Conservation (phyloP, 1,140 invertebrate genomes). For the Dendroctonus ponderosae region DNA sequence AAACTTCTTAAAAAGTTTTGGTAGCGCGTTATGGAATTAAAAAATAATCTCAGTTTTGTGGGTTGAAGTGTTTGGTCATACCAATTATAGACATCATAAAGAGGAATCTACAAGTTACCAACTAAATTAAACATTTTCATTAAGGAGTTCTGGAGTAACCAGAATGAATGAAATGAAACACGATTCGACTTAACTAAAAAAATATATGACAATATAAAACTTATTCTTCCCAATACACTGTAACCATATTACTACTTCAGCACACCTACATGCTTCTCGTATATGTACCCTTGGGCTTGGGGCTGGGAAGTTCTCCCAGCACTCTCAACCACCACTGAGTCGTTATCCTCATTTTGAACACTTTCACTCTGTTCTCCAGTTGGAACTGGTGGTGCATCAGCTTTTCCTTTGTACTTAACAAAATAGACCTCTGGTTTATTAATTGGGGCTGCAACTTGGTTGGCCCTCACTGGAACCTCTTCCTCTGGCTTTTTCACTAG, state of each 20-base stretch:
- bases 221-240: too few relatives aligned
- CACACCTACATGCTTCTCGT: constrained; percentile 2
- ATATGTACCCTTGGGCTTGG: constrained; percentile 14
- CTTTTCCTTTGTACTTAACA: constrained; percentile 75
- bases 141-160: too few relatives aligned
- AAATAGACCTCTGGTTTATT: constrained; percentile 85
- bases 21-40: too few relatives aligned
- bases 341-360: constrained; percentile 52
- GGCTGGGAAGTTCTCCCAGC: not conserved
- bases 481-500: constrained; percentile 84
- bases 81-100: too few relatives aligned
- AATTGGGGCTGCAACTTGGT: constrained; percentile 74
- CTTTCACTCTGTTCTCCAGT: constrained; percentile 42
- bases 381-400: not conserved
- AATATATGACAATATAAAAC: too few relatives aligned
- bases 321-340: constrained; percentile 42
- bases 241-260: not conserved
- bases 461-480: constrained; percentile 71
- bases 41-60: too few relatives aligned
- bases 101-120: too few relatives aligned
- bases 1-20: too few relatives aligned
- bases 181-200: too few relatives aligned
- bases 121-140: too few relatives aligned
- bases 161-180: too few relatives aligned
- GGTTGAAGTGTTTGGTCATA: too few relatives aligned